phyloP scores from a whole-genome alignment of 2,113 vertebrate genomes.

The Rhagologus leucostigma region DNA sequence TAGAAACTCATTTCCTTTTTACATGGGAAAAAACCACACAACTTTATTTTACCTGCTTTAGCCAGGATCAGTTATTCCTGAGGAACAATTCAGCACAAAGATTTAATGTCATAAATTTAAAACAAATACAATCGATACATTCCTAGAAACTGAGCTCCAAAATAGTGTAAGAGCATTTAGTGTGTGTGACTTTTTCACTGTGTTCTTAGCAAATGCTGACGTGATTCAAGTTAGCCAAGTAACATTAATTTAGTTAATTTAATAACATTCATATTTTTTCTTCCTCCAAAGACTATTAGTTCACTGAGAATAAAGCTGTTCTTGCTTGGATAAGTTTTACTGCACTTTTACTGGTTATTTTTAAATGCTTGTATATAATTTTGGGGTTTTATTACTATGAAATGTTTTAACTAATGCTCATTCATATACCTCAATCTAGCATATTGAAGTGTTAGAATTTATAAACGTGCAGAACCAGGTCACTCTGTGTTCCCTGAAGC shows the following conservation, averaged over 20 bases:
- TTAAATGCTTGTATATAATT: not conserved
- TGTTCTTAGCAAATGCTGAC: not conserved
- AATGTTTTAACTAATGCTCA: not conserved
- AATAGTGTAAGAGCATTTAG: not conserved
- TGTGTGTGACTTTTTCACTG: not conserved
- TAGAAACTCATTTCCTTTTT: not conserved
- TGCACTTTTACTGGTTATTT: not conserved
- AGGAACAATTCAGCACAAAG: not conserved
- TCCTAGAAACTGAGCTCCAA: not conserved
- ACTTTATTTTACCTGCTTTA: not conserved
- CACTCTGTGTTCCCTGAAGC: not conserved
- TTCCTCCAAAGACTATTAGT: not conserved
- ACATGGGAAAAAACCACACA: rapidly evolving
- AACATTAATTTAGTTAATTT: not conserved
- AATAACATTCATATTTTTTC: not conserved
- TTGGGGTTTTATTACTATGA: not conserved
- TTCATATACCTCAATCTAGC: not conserved
- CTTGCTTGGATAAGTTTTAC: not conserved
- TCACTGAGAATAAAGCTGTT: not conserved
- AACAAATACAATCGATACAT: not conserved
- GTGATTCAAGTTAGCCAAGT: not conserved
- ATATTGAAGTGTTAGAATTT: not conserved
- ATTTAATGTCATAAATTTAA: not conserved
- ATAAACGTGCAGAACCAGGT: not conserved
- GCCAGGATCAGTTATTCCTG: not conserved